A percentile compares a stretch with the other conserved stretches of the same genome.
Conservation (phyloP, 2,797 vertebrate genomes). For the Hippoglossus hippoglossus region DNA sequence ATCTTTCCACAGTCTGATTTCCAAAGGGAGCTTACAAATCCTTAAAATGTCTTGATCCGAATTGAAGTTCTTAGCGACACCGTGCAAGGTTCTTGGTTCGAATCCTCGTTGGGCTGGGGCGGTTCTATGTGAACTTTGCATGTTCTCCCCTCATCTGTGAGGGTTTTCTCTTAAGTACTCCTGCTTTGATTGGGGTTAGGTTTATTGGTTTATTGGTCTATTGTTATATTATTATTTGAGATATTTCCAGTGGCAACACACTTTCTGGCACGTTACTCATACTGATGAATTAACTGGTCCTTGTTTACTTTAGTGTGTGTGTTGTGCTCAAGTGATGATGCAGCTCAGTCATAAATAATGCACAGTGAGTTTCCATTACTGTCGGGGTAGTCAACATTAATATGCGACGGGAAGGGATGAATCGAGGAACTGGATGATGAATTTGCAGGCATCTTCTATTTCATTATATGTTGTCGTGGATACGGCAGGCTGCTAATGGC, state of each 20-base stretch:
- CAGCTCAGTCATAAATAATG: conserved; percentile 52
- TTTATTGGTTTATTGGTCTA: too few species aligned
- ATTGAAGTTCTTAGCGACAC: background rate
- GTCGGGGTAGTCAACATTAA: conserved; percentile 19
- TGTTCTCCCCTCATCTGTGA: too few species aligned
- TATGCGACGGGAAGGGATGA: conserved; percentile 31
- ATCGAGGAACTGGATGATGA: conserved; percentile 26
- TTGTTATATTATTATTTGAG: background rate
- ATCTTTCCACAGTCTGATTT: background rate
- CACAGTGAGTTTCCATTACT: conserved; percentile 41
- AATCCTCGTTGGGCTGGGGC: too few species aligned
- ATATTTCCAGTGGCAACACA: background rate
- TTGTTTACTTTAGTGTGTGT: conserved; percentile 36
- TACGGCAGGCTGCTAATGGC: conserved; percentile 52
- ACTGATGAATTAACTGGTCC: conserved; percentile 15
- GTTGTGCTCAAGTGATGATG: conserved; percentile 27
- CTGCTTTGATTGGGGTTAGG: too few species aligned
- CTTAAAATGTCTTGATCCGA: background rate
- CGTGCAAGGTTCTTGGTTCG: too few species aligned
- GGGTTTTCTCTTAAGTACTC: too few species aligned
- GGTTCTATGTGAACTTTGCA: too few species aligned
- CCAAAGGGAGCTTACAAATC: conserved; percentile 11
- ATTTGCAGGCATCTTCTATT: conserved; percentile 29
- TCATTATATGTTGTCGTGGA: conserved; percentile 47
- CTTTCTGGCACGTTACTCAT: background rate